Base-by-base conservation (phyloP, 2,888 invertebrate genomes). In the Trissonchulus sp. region DNA sequence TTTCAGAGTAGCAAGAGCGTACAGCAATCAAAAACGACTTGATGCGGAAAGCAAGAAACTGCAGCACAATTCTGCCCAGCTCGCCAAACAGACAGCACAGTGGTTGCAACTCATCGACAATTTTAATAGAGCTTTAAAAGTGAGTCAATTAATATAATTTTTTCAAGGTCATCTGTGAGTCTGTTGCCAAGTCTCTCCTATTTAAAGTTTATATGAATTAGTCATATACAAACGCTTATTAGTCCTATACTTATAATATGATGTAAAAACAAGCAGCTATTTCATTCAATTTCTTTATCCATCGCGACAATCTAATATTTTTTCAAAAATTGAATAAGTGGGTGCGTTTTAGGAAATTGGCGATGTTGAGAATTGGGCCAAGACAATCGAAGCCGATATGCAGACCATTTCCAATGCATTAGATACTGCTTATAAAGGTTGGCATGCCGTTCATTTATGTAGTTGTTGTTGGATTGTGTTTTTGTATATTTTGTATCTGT, bases 281-380 rank as follows among this genome's bases (percentile, higher is more conserved):
- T n/a, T n/a, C n/a, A n/a, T n/a, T n/a, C n/a, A n/a, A n/a, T n/a
- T n/a, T n/a, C n/a, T n/a, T n/a, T n/a, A n/a, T n/a, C n/a, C n/a
- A n/a, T n/a, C n/a, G n/a, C n/a, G n/a, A n/a, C n/a, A n/a, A n/a
- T n/a, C n/a, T n/a, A n/a, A n/a, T n/a, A n/a, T n/a, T n/a, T n/a
- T n/a, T n/a, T n/a, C n/a, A n/a, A n/a, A n/a, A n/a, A n/a, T n/a
- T n/a, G n/a, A n/a, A n/a, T n/a, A n/a, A n/a, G n/a, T n/a, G 73
- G 76, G 68, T 63, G 18, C 83, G 0, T 87, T 94, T 1, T 93
- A 97, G 89, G 98, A 99, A 88, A 90, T 99, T 74, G 99, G 99
- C 0, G 98, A 99, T 88, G 96, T 97, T 0, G 96, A 98, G 85
- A 98, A 96, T 85, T 99, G 98, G 98, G 94, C 98, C 0, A 90